A percentile compares a stretch with the other conserved stretches of the same genome.
Evolutionary conservation across 2,113 vertebrate genomes (phyloP).

Genomic region (Scatophagus argus): DNA sequence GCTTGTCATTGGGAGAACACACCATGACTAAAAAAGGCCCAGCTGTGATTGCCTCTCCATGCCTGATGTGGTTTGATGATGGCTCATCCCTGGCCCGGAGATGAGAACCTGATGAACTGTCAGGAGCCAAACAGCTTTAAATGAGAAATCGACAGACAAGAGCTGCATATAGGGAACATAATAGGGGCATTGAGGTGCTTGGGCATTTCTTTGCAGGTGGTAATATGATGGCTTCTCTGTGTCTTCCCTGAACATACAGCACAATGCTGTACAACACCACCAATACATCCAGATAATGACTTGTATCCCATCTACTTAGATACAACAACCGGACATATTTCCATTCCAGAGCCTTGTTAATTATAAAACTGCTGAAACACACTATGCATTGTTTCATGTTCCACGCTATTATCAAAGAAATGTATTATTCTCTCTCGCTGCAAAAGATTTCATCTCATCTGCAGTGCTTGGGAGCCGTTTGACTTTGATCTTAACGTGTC

Average conservation of each 20-base stretch:
- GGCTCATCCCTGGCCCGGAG: constrained; percentile 71
- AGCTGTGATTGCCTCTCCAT: constrained; percentile 82
- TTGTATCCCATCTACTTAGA: constrained; percentile 31
- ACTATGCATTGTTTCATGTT: constrained; percentile 74
- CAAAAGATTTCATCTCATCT: constrained; percentile 79
- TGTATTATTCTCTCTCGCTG: constrained; percentile 65
- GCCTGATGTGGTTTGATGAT: constrained; percentile 83
- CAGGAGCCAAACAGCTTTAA: constrained; percentile 78
- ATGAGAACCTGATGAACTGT: constrained; percentile 81
- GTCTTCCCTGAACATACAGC: constrained; percentile 30
- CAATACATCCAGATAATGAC: constrained; percentile 23
- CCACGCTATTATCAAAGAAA: constrained; percentile 74
- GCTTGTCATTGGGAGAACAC: constrained; percentile 76
- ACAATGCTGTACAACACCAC: constrained; percentile 19
- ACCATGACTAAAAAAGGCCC: constrained; percentile 77
- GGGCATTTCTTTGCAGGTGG: constrained; percentile 58
- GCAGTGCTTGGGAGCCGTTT: constrained; percentile 59
- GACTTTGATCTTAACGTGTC: constrained; percentile 80
- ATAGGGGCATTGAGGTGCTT: constrained; percentile 51
- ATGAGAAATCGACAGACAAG: constrained; percentile 79
- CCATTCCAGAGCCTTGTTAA: constrained; percentile 63
- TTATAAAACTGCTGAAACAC: constrained; percentile 82
- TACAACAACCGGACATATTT: constrained; percentile 53
- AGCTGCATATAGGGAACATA: constrained; percentile 69
- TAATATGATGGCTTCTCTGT: constrained; percentile 58